A percentile compares a stretch with the other conserved stretches of the same genome.
These are phyloP conservation scores for Tokudaia muenninki DNA, from an alignment of 2,797 vertebrate genomes.

Conservation along the genomic window DNA sequence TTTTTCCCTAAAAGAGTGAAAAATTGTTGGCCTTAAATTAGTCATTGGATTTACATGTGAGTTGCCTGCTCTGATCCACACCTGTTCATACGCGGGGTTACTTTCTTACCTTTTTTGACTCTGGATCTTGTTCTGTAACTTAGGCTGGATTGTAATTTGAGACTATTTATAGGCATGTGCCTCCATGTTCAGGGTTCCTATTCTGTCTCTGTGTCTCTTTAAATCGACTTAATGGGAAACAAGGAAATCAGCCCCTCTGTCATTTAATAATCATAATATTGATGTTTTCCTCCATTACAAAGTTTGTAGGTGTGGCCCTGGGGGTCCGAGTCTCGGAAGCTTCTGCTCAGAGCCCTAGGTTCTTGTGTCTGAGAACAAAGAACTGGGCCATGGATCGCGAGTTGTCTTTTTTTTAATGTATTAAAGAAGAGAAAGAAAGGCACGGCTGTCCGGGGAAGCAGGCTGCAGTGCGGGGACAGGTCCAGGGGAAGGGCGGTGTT, in stretches of 20 bases:
- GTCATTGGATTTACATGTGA: neutral
- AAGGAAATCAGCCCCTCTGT: neutral
- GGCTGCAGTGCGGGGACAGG: neutral
- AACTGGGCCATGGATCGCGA: neutral
- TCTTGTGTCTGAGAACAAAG: neutral
- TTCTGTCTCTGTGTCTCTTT: neutral
- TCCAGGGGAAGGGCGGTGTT: neutral
- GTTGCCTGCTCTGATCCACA: neutral
- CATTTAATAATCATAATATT: neutral
- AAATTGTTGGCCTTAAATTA: neutral
- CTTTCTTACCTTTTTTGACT: neutral
- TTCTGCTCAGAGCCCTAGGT: neutral
- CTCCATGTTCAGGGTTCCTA: neutral
- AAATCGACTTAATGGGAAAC: neutral
- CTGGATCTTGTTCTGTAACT: neutral
- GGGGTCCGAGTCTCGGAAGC: neutral
- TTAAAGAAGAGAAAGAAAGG: neutral
- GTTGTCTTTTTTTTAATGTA: neutral
- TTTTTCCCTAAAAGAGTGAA: conserved; percentile 1
- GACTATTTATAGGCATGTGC: neutral
- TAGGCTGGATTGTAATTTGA: neutral
- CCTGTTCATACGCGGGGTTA: neutral
- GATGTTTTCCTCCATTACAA: neutral
- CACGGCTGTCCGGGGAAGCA: neutral
- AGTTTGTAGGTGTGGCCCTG: neutral